These are phyloP conservation scores for Melinopterus prodromus DNA, from an alignment of 2,888 invertebrate genomes.

Conservation along the genomic window DNA sequence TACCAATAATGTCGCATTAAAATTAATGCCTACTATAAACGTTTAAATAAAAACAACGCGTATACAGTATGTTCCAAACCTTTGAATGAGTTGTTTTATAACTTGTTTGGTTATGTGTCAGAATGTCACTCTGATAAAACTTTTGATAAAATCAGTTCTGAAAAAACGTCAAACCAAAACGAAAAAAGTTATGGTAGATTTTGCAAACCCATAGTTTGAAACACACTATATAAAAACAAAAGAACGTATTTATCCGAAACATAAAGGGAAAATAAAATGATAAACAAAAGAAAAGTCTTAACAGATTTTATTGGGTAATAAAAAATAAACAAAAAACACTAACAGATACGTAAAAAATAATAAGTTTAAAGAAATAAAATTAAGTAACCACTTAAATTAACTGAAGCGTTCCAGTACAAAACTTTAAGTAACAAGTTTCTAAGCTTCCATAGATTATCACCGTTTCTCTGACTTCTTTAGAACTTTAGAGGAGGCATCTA, in stretches of 20 bases:
- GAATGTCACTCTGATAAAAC: no score
- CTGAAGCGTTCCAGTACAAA: neutral
- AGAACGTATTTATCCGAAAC: no score
- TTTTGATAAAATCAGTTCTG: no score
- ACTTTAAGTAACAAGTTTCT: neutral
- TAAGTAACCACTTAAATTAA: neutral
- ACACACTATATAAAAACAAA: neutral
- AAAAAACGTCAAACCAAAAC: no score
- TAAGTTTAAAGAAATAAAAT: constrained; percentile 4
- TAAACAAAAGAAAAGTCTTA: neutral
- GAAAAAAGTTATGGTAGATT: no score
- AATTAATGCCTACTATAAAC: neutral
- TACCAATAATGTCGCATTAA: neutral
- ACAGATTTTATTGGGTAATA: neutral
- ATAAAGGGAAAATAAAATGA: neutral
- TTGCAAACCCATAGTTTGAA: neutral
- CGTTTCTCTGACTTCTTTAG: constrained; percentile 9
- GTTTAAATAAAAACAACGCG: neutral
- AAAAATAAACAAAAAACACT: neutral
- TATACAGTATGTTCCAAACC: neutral
- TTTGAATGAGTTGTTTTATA: no score
- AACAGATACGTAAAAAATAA: constrained; percentile 11
- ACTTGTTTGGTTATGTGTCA: no score
- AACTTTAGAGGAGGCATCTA: neutral
- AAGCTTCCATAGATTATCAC: constrained; percentile 5